Conservation (phyloP, 2,888 invertebrate species). For the Phortica okadai region DNA sequence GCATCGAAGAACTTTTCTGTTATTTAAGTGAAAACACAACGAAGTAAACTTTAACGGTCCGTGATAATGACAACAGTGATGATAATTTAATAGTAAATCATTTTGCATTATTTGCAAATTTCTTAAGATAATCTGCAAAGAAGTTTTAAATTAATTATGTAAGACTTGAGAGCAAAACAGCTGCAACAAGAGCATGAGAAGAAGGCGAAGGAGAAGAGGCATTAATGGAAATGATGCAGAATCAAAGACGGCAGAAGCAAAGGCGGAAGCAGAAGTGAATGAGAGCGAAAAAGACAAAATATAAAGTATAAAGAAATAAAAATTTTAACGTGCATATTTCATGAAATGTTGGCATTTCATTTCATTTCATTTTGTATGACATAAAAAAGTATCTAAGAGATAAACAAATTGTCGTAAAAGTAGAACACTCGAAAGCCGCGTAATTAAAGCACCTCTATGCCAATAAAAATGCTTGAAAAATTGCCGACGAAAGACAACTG, state of each 20-base stretch:
- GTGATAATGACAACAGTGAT: not conserved
- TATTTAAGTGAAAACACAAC: too few relatives aligned
- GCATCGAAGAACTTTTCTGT: too few relatives aligned
- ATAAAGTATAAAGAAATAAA: slow-evolving; percentile 7
- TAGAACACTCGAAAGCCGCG: slow-evolving; percentile 47
- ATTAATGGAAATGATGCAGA: not conserved
- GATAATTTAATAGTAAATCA: not conserved
- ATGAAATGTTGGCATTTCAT: slow-evolving; percentile 22
- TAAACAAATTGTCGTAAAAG: slow-evolving; percentile 20
- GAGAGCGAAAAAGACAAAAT: not conserved
- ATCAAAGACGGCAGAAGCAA: not conserved
- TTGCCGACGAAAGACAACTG: slow-evolving; percentile 65
- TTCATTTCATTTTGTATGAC: not conserved
- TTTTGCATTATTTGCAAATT: slow-evolving; percentile 33
- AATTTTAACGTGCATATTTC: slow-evolving; percentile 11
- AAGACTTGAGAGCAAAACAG: not conserved
- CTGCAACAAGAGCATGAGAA: not conserved
- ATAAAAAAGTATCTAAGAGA: slow-evolving; percentile 20
- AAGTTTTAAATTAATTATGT: not conserved
- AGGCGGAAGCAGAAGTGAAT: not conserved
- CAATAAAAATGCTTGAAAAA: slow-evolving; percentile 46
- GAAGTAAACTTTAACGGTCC: too few relatives aligned
- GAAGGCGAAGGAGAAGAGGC: not conserved
- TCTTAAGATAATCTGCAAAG: not conserved
- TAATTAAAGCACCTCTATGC: slow-evolving; percentile 59